These are phyloP conservation scores for Temnopleurus reevesii DNA, from an alignment of 53 echinoderm and acorn worm genomes.

Conservation along the genomic window DNA sequence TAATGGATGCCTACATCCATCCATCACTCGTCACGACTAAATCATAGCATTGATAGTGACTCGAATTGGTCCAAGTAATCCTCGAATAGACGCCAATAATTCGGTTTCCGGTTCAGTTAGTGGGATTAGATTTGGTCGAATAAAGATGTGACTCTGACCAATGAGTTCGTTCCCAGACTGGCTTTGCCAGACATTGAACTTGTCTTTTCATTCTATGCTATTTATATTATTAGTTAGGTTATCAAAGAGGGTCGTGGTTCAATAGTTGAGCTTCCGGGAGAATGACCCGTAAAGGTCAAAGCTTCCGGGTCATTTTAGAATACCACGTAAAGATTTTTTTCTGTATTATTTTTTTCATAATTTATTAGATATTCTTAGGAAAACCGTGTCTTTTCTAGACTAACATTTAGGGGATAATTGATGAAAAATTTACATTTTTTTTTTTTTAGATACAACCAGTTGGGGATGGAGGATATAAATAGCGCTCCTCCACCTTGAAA, in stretches of 20 bases:
- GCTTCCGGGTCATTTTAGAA: not conserved
- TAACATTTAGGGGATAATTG: no score
- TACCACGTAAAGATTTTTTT: no score
- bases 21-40: constrained; percentile 44
- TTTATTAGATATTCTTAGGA: no score
- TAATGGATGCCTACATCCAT: not conserved
- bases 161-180: not conserved
- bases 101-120: constrained; percentile 49
- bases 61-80: constrained; percentile 50
- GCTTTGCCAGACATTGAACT: not conserved
- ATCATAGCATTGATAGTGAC: constrained; percentile 49
- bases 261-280: not conserved
- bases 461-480: no score
- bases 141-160: constrained; percentile 50
- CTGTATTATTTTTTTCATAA: no score
- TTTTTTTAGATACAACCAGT: no score
- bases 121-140: constrained; percentile 46
- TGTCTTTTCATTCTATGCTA: not conserved
- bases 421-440: no score
- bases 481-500: no score
- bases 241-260: not conserved
- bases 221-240: no score
- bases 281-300: not conserved
- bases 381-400: no score
- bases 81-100: constrained; percentile 45